These are phyloP conservation scores for Cerastis leucographa DNA, from an alignment of 2,888 invertebrate species.

Conservation along the genomic window DNA sequence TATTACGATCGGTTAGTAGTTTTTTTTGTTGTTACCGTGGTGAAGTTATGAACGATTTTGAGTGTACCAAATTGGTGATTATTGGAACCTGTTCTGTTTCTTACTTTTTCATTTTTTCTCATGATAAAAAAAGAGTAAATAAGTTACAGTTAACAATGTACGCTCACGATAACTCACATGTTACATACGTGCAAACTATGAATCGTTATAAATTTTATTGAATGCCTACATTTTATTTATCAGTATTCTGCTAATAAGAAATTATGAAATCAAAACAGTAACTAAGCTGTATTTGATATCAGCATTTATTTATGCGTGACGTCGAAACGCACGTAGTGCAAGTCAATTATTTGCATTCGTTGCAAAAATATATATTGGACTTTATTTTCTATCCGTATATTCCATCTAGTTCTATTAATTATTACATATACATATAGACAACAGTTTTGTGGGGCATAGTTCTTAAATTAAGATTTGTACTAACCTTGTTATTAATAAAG, in stretches of 20 bases:
- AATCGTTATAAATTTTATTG: slow-evolving; percentile 5
- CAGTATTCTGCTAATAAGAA: slow-evolving; percentile 24
- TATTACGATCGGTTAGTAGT: not conserved
- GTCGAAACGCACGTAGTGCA: slow-evolving; percentile 41
- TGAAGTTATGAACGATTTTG: not conserved
- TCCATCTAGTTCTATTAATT: not conserved
- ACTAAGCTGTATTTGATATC: slow-evolving; percentile 46
- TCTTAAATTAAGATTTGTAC: too few species aligned
- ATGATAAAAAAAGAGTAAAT: not conserved
- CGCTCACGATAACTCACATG: not conserved
- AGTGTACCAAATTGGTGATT: slow-evolving; percentile 1
- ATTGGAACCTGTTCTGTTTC: not conserved
- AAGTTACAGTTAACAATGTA: not conserved
- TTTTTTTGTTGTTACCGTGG: not conserved
- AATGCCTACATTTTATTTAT: slow-evolving; percentile 33
- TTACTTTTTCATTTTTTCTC: not conserved
- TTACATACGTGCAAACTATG: slow-evolving; percentile 22
- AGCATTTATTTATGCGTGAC: slow-evolving; percentile 42
- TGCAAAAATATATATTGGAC: not conserved
- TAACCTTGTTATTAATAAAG: too few species aligned
- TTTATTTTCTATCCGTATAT: not conserved
- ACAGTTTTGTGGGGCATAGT: too few species aligned
- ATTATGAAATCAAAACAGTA: slow-evolving; percentile 47
- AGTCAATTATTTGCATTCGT: slow-evolving; percentile 24
- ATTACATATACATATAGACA: too few species aligned